Evolutionary conservation across 2,113 vertebrate genomes (phyloP), one percentile per base, ranked within the genome.

Genomic region (Polypterus bichir): DNA sequence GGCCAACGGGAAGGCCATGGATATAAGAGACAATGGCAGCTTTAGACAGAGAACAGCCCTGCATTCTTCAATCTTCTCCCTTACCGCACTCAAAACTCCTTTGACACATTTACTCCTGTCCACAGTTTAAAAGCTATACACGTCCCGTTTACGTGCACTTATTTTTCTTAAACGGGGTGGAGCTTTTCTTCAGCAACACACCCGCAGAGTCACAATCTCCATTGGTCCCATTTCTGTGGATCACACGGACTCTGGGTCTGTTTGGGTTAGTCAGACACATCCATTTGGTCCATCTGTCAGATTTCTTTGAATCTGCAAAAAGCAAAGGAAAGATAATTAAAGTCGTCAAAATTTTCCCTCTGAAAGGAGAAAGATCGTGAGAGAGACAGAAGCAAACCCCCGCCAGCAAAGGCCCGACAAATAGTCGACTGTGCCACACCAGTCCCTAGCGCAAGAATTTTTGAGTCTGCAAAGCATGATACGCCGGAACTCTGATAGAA

Each of bases 231-330:
- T 9, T 61, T 49, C 64, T 72, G 62, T 60, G 52, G 61, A 60
- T 51, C 47, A n/a, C 48, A 46, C 9, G 11, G 6, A 11, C 6
- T 57, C 55, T 61, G 55, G n/a, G 57, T 53, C 48, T n/a, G 49
- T 44, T 53, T 66, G 61, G 64, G 62, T 69, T 66, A 65, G 57
- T 58, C 27, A 27, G 58, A 11, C 59, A 63, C 48, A 48, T 46
- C 55, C 44, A 62, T 57, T 55, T 44, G 11, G 9, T 54, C 8
- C 4, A 53, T 2, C 3, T 46, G 56, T 87, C 74, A 87, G 69
- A 82, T 74, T 74, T 85, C 80, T 73, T 77, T 85, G 64, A 77
- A 82, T 69, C 86, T 88, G 71, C 44, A 77, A 73, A 7, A 66
- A 52, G 73, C 70, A 62, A 56, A 49, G 4, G 7, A 47, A 44